A percentile compares a stretch with the other conserved stretches of the same genome.
Evolutionary conservation across 2,888 invertebrate species (phyloP).

Genomic region (Oscheius sp.): DNA sequence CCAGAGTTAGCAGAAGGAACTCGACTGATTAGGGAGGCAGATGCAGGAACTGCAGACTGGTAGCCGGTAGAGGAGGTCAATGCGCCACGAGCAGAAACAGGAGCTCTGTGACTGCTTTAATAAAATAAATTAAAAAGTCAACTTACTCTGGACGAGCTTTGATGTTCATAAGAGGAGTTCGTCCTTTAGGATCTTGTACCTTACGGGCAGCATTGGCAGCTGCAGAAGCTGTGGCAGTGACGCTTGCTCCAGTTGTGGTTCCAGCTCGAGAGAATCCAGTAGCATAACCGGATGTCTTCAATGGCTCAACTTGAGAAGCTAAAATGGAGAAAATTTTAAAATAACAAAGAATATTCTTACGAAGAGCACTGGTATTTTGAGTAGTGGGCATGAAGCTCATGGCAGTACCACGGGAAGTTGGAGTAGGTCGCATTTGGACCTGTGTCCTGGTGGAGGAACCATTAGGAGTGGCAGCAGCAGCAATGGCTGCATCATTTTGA

Average conservation of each 20-base stretch:
- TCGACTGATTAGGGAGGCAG: constrained; percentile 31
- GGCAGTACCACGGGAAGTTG: constrained; percentile 41
- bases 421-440: constrained; percentile 53
- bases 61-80: constrained; percentile 19
- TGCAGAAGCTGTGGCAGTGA: constrained; percentile 28
- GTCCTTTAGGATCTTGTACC: constrained; percentile 52
- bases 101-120: constrained; percentile 3
- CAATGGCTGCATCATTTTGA: constrained; percentile 49
- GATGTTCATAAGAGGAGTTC: constrained; percentile 44
- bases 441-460: constrained; percentile 7
- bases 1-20: constrained; percentile 15
- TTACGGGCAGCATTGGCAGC: constrained; percentile 43
- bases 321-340: background rate
- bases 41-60: constrained; percentile 28
- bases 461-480: constrained; percentile 6
- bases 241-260: constrained; percentile 28
- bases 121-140: background rate
- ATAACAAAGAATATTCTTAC: constrained; percentile 1
- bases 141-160: constrained; percentile 32
- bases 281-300: constrained; percentile 11
- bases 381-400: constrained; percentile 33
- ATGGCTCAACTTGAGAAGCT: constrained; percentile 25
- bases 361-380: constrained; percentile 6
- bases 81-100: constrained; percentile 25
- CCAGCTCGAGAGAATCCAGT: constrained; percentile 28